Base-by-base conservation (phyloP, 2,113 vertebrate species). In the Leucoraja erinaceus region DNA sequence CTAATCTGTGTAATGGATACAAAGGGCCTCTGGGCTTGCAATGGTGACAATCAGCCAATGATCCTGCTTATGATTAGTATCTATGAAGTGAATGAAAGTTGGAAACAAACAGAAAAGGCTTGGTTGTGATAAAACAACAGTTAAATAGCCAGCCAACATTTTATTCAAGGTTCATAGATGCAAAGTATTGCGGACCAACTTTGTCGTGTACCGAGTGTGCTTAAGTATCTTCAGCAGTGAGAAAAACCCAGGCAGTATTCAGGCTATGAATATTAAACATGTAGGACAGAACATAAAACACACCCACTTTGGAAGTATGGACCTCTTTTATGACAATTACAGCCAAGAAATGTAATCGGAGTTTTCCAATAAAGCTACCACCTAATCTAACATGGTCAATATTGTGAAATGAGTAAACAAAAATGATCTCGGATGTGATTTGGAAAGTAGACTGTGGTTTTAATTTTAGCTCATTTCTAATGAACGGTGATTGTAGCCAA, bases 401-500 rank as follows among this genome's bases (percentile, higher is more conserved):
- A 38, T 6, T 33, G 11, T 1, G 66, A 91, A 91, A 72, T 91
- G 22, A 72, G 33, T 70, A 14, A 91, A 91, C 77, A 91, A 70
- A 54, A 31, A 88, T n/a, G 6, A 56, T 91, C 90, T 91, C 66
- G 70, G 84, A 72, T 72, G 20, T 72, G 90, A 54, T 72, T 91
- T 31, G 18, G 68, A 54, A 91, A 72, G 18, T 74, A 91, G 90
- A 16, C 68, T 20, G 18, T 72, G 38, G 20, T 91, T 91, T 91
- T 47, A 91, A 72, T 91, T 72, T 33, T 20, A 25, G 68, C 66
- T 72, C 33, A 91, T 91, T 91, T 72, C 90, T 91, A 91, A 91
- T 91, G 59, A 91, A 91, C 72, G 47, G 90, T 91, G 72, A 91
- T 90, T 90, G 38, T 61, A 66, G 66, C 18, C 0, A 47, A 74